Evolutionary conservation across 1,140 invertebrate genomes (phyloP), one percentile per base, ranked within the genome.

Genomic region (Bombus waltoni): DNA sequence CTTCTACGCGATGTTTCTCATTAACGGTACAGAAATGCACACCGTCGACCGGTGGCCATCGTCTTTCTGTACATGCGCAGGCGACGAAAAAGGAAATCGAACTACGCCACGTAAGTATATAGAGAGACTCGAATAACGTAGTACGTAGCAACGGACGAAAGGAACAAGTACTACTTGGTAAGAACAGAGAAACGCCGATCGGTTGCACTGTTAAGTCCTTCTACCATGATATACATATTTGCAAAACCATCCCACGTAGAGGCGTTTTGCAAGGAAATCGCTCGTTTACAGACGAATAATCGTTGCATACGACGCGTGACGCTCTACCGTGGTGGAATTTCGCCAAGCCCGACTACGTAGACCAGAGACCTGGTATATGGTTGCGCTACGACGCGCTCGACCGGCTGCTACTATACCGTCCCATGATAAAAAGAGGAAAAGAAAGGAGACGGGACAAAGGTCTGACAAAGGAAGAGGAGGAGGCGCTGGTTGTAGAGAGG

Each of bases 391-490:
- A 73, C 73, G 71, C 81, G 75, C 59, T 53, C 74, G 62, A 77
- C 76, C 68, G 88, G 62, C 53, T 47, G 47, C 83, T 72, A 73
- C 87, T 80, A 72, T 73, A 70, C 71, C 73, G 32, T 75, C 40
- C 40, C 44, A 53, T n/a, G 75, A 85, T 89, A 87, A 92, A 92
- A 88, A 89, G 86, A 90, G 83, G 86, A 88, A 90, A 88, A 85
- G 83, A 70, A 89, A 77, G 84, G 72, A 76, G 85, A 89, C 86
- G 82, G 89, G 90, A 91, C 87, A 92, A 90, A 90, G 90, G 87
- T 90, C 89, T 91, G 90, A 93, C 91, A 89, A 90, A 92, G 89
- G 77, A 88, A 77, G 42, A 68, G 74, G 47, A 40, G 73, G 32
- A 62, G 75, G 32, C 40, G 72, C 74, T 59, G 53, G 79, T 11